Evolutionary conservation across 2,797 vertebrate species (phyloP).

Genomic region (Momotus momota): DNA sequence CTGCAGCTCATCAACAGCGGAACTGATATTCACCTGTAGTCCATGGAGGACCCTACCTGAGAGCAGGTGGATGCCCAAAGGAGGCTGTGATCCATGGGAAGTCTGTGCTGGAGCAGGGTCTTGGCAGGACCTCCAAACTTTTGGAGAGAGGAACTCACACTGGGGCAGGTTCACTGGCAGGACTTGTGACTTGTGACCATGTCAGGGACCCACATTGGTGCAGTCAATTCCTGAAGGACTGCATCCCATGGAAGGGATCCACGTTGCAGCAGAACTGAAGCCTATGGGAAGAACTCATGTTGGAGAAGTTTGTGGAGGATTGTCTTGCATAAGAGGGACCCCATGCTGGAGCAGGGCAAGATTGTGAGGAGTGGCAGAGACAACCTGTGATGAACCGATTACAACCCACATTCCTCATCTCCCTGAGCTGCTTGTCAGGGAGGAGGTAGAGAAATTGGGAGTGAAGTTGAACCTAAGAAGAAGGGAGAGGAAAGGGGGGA

Average conservation of each 20-base stretch:
- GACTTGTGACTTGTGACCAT: background rate
- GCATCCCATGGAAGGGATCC: background rate
- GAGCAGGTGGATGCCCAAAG: background rate
- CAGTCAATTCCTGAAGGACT: background rate
- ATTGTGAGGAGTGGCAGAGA: background rate
- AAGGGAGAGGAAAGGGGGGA: background rate
- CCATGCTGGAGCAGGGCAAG: rapidly evolving
- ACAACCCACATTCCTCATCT: rapidly evolving
- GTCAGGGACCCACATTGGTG: rapidly evolving
- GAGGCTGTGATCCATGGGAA: background rate
- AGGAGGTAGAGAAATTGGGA: background rate
- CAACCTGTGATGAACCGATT: background rate
- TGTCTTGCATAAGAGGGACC: background rate
- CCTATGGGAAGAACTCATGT: rapidly evolving
- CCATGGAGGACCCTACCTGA: rapidly evolving
- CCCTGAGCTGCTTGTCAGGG: rapidly evolving
- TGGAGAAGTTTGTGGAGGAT: background rate
- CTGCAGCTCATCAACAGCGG: background rate
- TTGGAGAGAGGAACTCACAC: rapidly evolving
- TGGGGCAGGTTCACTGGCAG: background rate
- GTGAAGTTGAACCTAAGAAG: background rate
- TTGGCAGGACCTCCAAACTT: background rate
- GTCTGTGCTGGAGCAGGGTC: background rate
- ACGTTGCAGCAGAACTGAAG: background rate
- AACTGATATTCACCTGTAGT: background rate